Base-by-base conservation (phyloP, 2,888 invertebrate genomes). In the Drosophila austrosaltans region DNA sequence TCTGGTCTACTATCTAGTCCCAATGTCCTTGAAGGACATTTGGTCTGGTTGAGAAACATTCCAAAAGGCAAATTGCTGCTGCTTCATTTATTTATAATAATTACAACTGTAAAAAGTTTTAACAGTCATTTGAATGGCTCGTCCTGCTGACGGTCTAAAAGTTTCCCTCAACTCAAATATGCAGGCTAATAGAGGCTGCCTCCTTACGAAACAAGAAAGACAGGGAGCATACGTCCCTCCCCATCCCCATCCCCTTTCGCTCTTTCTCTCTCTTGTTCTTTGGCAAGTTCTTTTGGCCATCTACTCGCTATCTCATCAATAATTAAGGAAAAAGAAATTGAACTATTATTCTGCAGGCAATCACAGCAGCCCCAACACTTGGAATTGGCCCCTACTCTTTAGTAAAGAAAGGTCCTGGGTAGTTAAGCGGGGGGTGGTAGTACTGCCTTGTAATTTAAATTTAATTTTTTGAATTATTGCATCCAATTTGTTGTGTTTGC, bases 31-130 rank as follows among this genome's bases (percentile, higher is more conserved):
- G 2, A 3, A 7, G 53, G 16, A 20, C 28, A 48, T 25, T 8
- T 22, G 39, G 59, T 25, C 6, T 22, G 39, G 59, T 56, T 22
- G 53, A 54, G 68, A 69, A 42, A 69, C 66, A 69, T 64, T 63
- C 72, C 86, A 67, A 70, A 68, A 48, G 75, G 75, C 69, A 82
- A 82, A 87, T 85, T 78, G 82, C 79, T 78, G 82, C 79, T 39
- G 82, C 86, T 85, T 85, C 89, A 85, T 85, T 85, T 85, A 89
- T 85, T 85, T 85, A 85, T 85, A 85, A 85, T 85, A 89, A 85
- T 85, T 85, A 85, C 85, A 82, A 78, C 76, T 70, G 80, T 74
- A 79, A 85, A 89, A 89, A 85, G 70, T 89, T 85, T 85, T 72
- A 82, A 87, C 79, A 82, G 74, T 82, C 89, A 85, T 85, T 87